phyloP scores from a whole-genome alignment of 2,797 vertebrate genomes.

The Pipistrellus pygmaeus region DNA sequence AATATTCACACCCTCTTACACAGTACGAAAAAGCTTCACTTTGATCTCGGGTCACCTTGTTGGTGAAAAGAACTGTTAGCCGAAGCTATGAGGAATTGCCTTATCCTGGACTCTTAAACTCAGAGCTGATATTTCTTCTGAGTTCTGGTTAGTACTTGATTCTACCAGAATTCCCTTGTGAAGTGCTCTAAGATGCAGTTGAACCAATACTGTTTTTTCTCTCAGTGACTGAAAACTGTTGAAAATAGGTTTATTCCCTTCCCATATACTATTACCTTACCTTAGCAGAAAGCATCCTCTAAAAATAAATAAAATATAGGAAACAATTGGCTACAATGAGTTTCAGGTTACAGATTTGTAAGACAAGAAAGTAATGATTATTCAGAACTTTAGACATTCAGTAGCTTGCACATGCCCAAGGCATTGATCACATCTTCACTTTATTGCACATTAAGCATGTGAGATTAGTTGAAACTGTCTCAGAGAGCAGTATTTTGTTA shows the following conservation, averaged over 20 bases:
- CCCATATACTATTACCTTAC: background rate
- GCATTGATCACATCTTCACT: background rate
- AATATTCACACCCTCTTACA: background rate
- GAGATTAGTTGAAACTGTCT: background rate
- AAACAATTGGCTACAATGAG: constrained; percentile 43
- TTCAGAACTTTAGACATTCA: background rate
- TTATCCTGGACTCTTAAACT: background rate
- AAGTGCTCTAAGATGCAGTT: background rate
- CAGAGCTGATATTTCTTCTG: background rate
- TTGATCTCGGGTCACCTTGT: background rate
- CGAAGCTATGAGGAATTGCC: background rate
- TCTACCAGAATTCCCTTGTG: background rate
- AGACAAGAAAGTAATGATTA: background rate
- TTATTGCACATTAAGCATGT: background rate
- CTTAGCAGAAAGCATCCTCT: background rate
- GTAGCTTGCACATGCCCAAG: background rate
- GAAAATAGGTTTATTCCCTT: background rate
- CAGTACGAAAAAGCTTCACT: background rate
- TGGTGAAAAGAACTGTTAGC: background rate
- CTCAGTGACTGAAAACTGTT: background rate
- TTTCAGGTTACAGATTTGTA: constrained; percentile 11
- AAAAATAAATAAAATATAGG: constrained; percentile 54
- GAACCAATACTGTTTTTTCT: background rate
- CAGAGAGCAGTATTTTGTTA: background rate
- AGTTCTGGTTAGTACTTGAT: background rate